Percentiles rank a stretch among this genome's conserved stretches.
Evolutionary conservation across 2,888 invertebrate genomes (phyloP).

Genomic region (Ceratothoa steindachneri): DNA sequence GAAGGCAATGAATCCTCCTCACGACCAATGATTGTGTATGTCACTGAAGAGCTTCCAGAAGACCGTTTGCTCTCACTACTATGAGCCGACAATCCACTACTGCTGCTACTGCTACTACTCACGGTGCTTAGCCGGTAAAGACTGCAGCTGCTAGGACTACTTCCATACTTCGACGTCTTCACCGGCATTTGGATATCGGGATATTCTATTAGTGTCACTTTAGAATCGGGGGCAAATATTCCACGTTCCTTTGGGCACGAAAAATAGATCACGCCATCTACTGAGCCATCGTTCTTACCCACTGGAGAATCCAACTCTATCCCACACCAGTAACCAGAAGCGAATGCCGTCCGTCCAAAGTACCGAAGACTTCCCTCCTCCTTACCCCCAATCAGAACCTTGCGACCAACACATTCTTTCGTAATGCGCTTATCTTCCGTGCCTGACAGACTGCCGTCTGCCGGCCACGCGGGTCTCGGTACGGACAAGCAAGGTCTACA

Average conservation of each 20-base stretch:
- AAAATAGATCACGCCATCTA: conserved; percentile 63
- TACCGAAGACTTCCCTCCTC: conserved; percentile 59
- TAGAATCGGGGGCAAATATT: conserved; percentile 62
- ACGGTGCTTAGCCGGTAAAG: background rate
- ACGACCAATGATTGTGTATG: conserved; percentile 19
- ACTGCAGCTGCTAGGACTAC: conserved; percentile 6
- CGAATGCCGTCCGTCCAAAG: conserved; percentile 60
- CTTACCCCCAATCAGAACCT: conserved; percentile 55
- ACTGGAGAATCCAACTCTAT: conserved; percentile 60
- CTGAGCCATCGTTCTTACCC: conserved; percentile 63
- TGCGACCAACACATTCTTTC: conserved; percentile 52
- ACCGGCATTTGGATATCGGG: background rate
- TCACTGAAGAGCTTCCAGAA: conserved; percentile 26
- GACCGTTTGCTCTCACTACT: conserved; percentile 11
- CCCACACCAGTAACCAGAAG: conserved; percentile 63
- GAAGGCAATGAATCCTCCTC: conserved; percentile 21
- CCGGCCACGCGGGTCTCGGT: conserved; percentile 13
- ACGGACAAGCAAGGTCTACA: conserved; percentile 1
- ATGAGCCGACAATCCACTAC: conserved; percentile 14
- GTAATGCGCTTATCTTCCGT: conserved; percentile 2
- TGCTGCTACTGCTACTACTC: conserved; percentile 4
- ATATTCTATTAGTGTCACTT: conserved; percentile 53
- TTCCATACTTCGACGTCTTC: background rate
- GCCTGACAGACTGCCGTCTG: background rate
- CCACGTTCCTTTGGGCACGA: conserved; percentile 60